These are phyloP conservation scores for Odocoileus virginianus DNA, from an alignment of 2,113 vertebrate genomes.

Conservation along the genomic window DNA sequence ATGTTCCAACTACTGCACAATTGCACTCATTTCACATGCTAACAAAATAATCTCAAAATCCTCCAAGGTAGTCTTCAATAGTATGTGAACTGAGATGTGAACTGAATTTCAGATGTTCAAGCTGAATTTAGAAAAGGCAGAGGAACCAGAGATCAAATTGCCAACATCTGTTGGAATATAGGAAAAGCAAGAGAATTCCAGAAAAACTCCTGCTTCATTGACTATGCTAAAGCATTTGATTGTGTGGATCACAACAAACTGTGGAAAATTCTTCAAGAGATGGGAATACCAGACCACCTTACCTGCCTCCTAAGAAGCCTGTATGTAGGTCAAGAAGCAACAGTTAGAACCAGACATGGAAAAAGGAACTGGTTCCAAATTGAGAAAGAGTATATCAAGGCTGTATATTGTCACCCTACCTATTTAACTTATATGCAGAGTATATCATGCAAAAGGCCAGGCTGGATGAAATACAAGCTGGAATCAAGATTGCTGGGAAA, in stretches of 20 bases:
- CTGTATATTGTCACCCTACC: background rate
- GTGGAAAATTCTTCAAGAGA: background rate
- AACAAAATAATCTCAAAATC: background rate
- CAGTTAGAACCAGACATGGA: background rate
- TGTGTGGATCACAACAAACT: background rate
- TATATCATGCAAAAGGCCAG: accelerated
- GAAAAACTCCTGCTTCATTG: background rate
- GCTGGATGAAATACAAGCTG: background rate
- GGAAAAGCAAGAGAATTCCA: background rate
- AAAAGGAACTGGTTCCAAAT: background rate
- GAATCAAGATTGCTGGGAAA: background rate
- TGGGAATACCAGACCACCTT: background rate
- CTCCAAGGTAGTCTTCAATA: background rate
- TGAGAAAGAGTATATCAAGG: background rate
- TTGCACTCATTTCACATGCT: background rate
- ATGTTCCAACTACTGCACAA: background rate
- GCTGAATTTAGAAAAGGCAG: background rate
- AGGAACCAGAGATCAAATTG: background rate
- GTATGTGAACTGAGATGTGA: background rate
- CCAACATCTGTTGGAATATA: background rate
- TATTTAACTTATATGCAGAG: background rate
- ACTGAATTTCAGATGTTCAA: background rate
- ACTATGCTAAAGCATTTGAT: background rate
- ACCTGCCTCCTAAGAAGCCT: background rate
- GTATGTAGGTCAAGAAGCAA: background rate